Evolutionary conservation across 2,797 vertebrate genomes (phyloP), one percentile per base, ranked within the genome.

Genomic region (Poeciliopsis paucimaculata): DNA sequence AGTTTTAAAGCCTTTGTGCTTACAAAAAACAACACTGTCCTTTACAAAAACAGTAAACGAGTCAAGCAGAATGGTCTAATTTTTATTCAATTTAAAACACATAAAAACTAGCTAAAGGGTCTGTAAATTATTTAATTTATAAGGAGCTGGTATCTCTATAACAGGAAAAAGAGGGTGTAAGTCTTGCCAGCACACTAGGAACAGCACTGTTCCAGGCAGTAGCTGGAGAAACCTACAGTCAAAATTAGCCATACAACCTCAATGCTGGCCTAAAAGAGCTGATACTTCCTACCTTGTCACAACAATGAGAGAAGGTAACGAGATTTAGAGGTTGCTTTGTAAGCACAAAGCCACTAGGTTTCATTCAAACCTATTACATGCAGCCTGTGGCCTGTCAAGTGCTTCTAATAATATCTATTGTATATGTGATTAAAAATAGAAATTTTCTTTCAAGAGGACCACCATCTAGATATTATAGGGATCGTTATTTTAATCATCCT

Each of bases 401-500:
- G 34, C 34, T 23, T 66, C 62, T 23, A 23, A 39, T 39, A 66
- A 34, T 11, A 39, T 66, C 18, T 66, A 36, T 36, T 66, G 7
- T 10, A 23, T 39, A 36, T 39, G 26, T 68, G 36, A 41, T 68
- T 23, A 12, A 36, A 18, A 66, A 39, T 20, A 41, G 4, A 26
- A 26, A 3, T 41, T 41, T 68, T 68, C 36, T 41, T 26, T 26
- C 39, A 26, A 66, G 16, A 20, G 34, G 34, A 39, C 34, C 18
- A 66, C 16, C 16, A 39, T 39, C 18, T 10, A 23, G 31, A 23
- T 7, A 66, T 23, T 16, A 66, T 39, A 20, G 36, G 20, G 18
- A 39, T 66, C 18, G 2, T 23, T 68, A 68, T 68, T 41, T 68
- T 23, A 68, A 13, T 41, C 10, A 26, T 68, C 36, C 89, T 87